Evolutionary conservation across 2,888 invertebrate genomes (phyloP).

Genomic region (Rapana venosa): DNA sequence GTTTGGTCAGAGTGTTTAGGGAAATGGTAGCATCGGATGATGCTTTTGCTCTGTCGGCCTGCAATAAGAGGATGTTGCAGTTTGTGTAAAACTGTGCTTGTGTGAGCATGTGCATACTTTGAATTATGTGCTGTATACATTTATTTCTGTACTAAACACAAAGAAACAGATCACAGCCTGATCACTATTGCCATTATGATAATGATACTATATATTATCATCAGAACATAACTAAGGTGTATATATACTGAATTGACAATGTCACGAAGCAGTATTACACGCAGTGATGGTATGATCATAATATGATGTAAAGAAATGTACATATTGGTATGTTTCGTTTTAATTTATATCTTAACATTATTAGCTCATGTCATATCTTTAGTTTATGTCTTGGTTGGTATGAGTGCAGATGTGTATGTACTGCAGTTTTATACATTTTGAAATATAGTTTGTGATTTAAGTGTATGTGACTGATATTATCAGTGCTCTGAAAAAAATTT

Average conservation of each 20-base stretch:
- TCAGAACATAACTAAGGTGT: no score
- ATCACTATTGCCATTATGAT: neutral
- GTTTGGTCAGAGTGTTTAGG: no score
- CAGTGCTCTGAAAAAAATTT: neutral
- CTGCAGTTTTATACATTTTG: no score
- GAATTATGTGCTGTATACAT: no score
- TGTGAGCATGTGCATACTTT: neutral
- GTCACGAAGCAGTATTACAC: constrained; percentile 25
- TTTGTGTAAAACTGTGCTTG: neutral
- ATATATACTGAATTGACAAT: neutral
- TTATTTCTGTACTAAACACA: no score
- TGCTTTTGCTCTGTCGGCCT: no score
- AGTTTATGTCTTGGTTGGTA: neutral
- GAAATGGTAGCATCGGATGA: no score
- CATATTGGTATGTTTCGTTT: neutral
- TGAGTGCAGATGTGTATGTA: neutral
- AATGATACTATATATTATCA: no score
- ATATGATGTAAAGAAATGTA: neutral
- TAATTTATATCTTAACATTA: neutral
- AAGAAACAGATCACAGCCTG: neutral
- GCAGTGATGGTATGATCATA: neutral
- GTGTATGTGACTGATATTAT: neutral
- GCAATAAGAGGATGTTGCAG: no score
- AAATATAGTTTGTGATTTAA: no score
- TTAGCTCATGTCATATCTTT: neutral